A percentile compares a stretch with the other conserved stretches of the same genome.
These are phyloP conservation scores for Psammodynastes pulverulentus DNA, from an alignment of 2,113 vertebrate species.

Conservation along the genomic window DNA sequence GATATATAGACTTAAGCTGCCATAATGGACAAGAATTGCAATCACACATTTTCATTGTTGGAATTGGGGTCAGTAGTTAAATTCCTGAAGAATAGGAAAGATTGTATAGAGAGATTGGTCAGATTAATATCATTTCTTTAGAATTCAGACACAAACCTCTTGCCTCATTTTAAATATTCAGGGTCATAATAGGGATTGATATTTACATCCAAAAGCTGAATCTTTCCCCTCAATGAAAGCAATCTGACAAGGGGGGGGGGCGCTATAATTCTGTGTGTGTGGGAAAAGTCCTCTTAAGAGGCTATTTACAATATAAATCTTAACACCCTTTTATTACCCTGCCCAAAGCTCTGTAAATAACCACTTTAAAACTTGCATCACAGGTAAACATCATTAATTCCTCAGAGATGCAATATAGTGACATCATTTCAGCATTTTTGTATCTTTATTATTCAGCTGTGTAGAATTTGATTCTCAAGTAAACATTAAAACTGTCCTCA, in stretches of 20 bases:
- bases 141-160: conserved; percentile 19
- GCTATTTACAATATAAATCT: conserved; percentile 48
- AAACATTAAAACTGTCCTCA: conserved; percentile 30
- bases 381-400: conserved; percentile 50
- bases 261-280: conserved; percentile 32
- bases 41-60: neutral
- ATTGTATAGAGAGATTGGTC: neutral
- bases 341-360: conserved; percentile 41
- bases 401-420: conserved; percentile 34
- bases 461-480: conserved; percentile 37
- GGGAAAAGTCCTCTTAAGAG: conserved; percentile 26
- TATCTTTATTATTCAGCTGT: conserved; percentile 32
- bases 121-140: conserved; percentile 27
- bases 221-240: conserved; percentile 28
- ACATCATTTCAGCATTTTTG: conserved; percentile 21
- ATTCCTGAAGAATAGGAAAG: conserved; percentile 2
- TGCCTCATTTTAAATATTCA: conserved; percentile 38
- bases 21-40: neutral
- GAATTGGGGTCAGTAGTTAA: neutral
- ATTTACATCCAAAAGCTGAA: conserved; percentile 46
- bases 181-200: neutral
- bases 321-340: conserved; percentile 33
- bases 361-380: conserved; percentile 42
- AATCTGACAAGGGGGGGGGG: conserved; percentile 25
- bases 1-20: neutral